Conservation (phyloP, 1,140 invertebrate species). For the Ladona fulva region DNA sequence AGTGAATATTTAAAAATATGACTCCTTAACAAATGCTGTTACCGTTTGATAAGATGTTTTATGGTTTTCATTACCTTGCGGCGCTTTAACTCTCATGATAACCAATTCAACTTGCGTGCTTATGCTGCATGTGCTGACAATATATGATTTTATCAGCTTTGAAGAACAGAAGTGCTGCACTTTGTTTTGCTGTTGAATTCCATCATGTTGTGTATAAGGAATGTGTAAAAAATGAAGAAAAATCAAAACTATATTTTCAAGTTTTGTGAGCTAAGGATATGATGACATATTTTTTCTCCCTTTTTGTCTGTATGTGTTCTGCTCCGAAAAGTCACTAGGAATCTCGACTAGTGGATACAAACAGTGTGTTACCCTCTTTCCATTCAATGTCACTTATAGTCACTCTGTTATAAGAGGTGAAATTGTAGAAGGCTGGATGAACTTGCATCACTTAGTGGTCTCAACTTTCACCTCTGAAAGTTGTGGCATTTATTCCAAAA, state of each 20-base stretch:
- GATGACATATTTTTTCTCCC: background rate
- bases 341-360: background rate
- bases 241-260: constrained; percentile 9
- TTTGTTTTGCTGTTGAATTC: background rate
- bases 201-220: constrained; percentile 1
- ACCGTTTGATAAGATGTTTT: background rate
- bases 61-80: background rate
- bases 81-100: background rate
- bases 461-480: too few relatives aligned
- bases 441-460: too few relatives aligned
- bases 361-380: background rate
- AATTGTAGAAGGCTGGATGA: background rate
- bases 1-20: background rate
- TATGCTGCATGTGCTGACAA: background rate
- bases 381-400: background rate
- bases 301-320: background rate
- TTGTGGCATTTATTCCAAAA: too few relatives aligned
- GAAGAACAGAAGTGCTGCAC: background rate
- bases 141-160: background rate
- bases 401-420: constrained; percentile 9
- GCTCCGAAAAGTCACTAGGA: background rate
- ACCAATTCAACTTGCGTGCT: background rate
- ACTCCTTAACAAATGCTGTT: background rate
- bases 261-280: background rate
- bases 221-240: background rate